Percentiles rank a stretch among this genome's conserved stretches.
Conservation (phyloP, 2,797 vertebrate species). For the Girardinus metallicus region DNA sequence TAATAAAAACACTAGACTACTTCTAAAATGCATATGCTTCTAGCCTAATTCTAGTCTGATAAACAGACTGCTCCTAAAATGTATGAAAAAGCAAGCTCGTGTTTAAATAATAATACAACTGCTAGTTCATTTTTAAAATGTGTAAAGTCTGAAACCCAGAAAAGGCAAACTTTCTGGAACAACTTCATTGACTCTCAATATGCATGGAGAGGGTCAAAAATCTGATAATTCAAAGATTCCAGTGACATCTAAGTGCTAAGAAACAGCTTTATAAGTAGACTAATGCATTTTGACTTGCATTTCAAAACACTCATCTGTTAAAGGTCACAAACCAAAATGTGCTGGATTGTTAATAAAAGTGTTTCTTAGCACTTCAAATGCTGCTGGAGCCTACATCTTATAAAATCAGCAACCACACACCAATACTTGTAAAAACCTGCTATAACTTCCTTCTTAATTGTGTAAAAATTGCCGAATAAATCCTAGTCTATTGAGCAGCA, state of each 20-base stretch:
- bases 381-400: background rate
- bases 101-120: background rate
- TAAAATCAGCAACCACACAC: background rate
- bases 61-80: background rate
- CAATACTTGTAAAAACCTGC: background rate
- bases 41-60: background rate
- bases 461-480: background rate
- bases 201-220: background rate
- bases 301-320: background rate
- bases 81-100: background rate
- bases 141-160: background rate
- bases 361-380: background rate
- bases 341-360: background rate
- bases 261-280: background rate
- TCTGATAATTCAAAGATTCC: background rate
- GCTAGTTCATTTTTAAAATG: background rate
- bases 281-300: background rate
- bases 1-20: background rate
- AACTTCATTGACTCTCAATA: background rate
- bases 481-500: background rate
- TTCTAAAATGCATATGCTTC: background rate
- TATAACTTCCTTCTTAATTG: background rate
- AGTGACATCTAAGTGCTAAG: background rate
- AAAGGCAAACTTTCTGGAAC: background rate
- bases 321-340: background rate